These are phyloP conservation scores for Denticeps clupeoides DNA, from an alignment of 2,797 vertebrate genomes.

Conservation along the genomic window DNA sequence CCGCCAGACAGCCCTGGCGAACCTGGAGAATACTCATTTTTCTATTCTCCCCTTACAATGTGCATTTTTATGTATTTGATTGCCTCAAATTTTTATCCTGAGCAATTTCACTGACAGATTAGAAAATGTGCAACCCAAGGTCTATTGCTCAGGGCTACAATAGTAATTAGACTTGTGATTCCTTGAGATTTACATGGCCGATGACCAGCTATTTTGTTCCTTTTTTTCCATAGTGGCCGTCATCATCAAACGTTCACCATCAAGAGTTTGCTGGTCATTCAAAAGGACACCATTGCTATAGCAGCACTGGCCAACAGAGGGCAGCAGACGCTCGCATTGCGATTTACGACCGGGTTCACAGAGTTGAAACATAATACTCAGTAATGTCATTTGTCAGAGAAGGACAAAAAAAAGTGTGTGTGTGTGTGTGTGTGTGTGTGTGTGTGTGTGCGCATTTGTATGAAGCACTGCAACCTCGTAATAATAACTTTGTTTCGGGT, in stretches of 20 bases:
- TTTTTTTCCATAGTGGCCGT: no score
- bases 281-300: neutral
- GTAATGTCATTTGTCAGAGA: neutral
- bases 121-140: no score
- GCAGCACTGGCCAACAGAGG: neutral
- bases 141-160: no score
- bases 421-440: neutral
- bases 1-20: constrained; percentile 2
- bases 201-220: no score
- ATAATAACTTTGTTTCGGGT: constrained; percentile 24
- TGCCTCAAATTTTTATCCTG: no score
- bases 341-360: neutral
- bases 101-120: no score
- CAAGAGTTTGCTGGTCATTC: neutral
- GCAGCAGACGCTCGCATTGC: neutral
- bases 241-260: no score
- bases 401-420: neutral
- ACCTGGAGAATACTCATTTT: neutral
- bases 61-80: no score
- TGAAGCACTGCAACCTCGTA: constrained; percentile 21
- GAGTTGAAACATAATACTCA: neutral
- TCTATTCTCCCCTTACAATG: neutral
- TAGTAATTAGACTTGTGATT: no score
- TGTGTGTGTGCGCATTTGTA: constrained; percentile 1
- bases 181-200: no score